phyloP scores from a whole-genome alignment of 2,797 vertebrate species.

The Masticophis lateralis region DNA sequence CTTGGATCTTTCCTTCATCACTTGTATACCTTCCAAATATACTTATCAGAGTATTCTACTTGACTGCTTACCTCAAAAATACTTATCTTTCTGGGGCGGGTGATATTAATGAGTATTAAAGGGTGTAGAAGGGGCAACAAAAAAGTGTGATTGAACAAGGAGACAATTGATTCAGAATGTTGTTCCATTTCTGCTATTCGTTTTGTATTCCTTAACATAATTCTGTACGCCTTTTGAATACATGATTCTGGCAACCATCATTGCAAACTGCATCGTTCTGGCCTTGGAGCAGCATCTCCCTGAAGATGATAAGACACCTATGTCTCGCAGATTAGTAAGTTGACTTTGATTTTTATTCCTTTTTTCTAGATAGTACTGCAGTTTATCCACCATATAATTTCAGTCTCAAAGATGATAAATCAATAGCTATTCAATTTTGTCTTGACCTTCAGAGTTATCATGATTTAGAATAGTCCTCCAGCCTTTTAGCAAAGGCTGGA shows the following conservation, averaged over 20 bases:
- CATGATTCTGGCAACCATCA: slow-evolving; percentile 98
- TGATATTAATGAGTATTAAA: background rate
- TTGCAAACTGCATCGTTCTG: slow-evolving; percentile 96
- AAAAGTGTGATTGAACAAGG: background rate
- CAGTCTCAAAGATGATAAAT: background rate
- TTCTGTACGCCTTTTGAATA: slow-evolving; percentile 91
- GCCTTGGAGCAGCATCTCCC: slow-evolving; percentile 98
- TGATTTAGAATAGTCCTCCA: background rate
- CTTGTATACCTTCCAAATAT: background rate
- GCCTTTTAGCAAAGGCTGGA: background rate
- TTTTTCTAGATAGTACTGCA: background rate
- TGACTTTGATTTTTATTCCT: background rate
- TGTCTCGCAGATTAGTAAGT: slow-evolving; percentile 93
- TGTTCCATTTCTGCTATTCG: background rate
- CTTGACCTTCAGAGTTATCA: background rate
- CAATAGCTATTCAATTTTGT: background rate
- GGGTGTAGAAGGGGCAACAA: accelerated
- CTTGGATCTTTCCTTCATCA: background rate
- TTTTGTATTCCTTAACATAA: slow-evolving; percentile 80
- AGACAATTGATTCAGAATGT: background rate
- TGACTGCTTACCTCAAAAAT: background rate
- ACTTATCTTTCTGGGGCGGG: background rate
- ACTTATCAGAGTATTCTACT: background rate
- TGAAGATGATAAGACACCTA: slow-evolving; percentile 95
- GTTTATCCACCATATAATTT: background rate